Evolutionary conservation across 2,113 vertebrate species (phyloP), one percentile per base, ranked within the genome.

Genomic region (Oncorhynchus gorbuscha): DNA sequence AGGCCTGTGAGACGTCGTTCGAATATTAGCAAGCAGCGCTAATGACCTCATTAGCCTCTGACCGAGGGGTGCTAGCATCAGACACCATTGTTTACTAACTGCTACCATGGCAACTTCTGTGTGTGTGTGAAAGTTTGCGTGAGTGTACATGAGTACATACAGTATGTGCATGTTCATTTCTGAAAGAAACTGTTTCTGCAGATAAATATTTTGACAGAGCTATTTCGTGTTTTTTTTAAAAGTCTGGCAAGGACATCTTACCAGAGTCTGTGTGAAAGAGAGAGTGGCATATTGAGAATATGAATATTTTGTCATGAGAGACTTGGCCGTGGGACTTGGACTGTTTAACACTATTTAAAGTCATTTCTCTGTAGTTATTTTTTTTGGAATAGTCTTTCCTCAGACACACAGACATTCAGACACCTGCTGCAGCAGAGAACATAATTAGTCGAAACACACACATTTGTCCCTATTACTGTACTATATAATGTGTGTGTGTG

Each of bases 351-450:
- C 75, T 82, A 69, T 83, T 75, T 71, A 84, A 83, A 75, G 69
- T 83, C 76, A 87, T 89, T 87, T 84, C 61, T 67, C 59, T 74
- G 74, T 74, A 75, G 16, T 48, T 77, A 49, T 75, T 87, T 85
- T 86, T 72, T 59, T 61, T 55, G 76, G 39, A 11, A 45, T 45
- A 45, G 39, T 81, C 26, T 79, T 81, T 78, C 62, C 30, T 72
- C 74, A 66, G 55, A 74, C 39, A 55, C 26, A 73, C 8, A 71
- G 76, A 84, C 24, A 77, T 30, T 64, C 22, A 49, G 24, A n/a
- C 79, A 80, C 75, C 79, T 79, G 83, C 78, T 83, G 35, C 28
- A n/a, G 59, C 28, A 35, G 7, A 64, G 62, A 74, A 32, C 13
- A 30, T 24, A n/a, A 13, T 59, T 61, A 30, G 55, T 11, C 12